Evolutionary conservation across 2,888 invertebrate species (phyloP), one percentile per base, ranked within the genome.

Genomic region (Brachyptera putata): DNA sequence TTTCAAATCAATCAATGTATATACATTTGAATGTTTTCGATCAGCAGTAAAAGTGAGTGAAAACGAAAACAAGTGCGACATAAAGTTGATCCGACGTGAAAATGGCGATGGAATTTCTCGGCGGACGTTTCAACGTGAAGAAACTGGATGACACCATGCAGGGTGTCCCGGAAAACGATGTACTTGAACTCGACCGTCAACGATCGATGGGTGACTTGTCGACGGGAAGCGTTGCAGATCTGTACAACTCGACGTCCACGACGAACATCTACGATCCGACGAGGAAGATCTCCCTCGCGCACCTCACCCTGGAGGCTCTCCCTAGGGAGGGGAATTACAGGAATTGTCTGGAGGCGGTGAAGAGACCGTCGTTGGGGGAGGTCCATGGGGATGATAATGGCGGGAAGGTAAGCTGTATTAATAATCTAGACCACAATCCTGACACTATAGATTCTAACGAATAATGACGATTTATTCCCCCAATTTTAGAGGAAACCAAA

Each of bases 321-420:
- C 92, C 92, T 0, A 78, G 90, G 60, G 79, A 89, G 75, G 91
- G 91, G 71, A 88, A 91, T 73, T 93, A 93, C 71, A 82, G 89
- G 70, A 85, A 86, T 72, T 86, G 88, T 0, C 84, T 86, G 69
- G 79, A 89, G 66, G 87, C 87, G 0, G 74, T 84, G 56, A 90
- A 90, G 72, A 80, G 93, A 64, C 92, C 92, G 1, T 91, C 91
- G 22, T 78, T 93, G 60, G 91, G 91, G 18, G 91, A 91, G 70
- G 76, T 93, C 46, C 91, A 92, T 69, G 87, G 88, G 25, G 81
- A 82, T 65, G 79, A 79, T 60, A 73, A 70, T 66, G 69, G 71
- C 39, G 68, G 72, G 58, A 79, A 78, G 75, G 80, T 77, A 70
- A 72, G 69, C 61, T n/a, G n/a, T n/a, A n/a, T n/a, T n/a, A n/a